Base-by-base conservation (phyloP, 2,113 vertebrate species). In the Bos javanicus region DNA sequence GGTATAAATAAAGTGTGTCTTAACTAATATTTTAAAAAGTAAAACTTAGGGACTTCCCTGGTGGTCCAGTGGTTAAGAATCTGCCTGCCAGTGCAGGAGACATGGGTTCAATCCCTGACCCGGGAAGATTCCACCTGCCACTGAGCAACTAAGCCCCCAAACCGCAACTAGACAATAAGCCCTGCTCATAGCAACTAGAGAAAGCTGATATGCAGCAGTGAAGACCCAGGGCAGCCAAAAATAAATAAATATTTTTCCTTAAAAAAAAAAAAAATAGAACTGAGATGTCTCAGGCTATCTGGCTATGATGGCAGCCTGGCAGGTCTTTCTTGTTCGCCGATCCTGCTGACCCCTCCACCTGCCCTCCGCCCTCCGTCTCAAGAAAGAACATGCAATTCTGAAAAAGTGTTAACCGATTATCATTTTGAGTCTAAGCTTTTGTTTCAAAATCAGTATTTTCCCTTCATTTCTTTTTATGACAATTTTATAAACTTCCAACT, bases 291-390 rank as follows among this genome's bases (percentile, higher is more conserved):
- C 28, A 46, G 17, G 6, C 28, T 74, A 4, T 64, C 14, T 6
- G 30, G 30, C 60, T 64, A 30, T 7, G 30, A 64, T 33, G 60
- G n/a, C 64, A 11, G 64, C 17, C n/a, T 67, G 64, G 64, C n/a
- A 71, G 17, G n/a, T 71, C 64, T 11, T 71, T 36, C 4, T 17
- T 21, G 64, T 71, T 36, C 64, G 2, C 64, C 1, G 0, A 21
- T 71, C 64, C 64, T 36, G n/a, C n/a, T 17, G 17, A 36, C 4
- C 17, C n/a, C 64, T 36, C 64, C 67, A 39, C n/a, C n/a, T 2
- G 19, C n/a, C 17, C 67, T 23, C 67, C 10, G 0, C n/a, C n/a
- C 5, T 39, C 1, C 0, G n/a, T 71, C n/a, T 71, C 39, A n/a
- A 48, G 23, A 60, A 90, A 26, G 54, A 48, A 57, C 6, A 90